Evolutionary conservation across 2,113 vertebrate genomes (phyloP), one percentile per base, ranked within the genome.

Genomic region (Serranochromis macrocephalus): DNA sequence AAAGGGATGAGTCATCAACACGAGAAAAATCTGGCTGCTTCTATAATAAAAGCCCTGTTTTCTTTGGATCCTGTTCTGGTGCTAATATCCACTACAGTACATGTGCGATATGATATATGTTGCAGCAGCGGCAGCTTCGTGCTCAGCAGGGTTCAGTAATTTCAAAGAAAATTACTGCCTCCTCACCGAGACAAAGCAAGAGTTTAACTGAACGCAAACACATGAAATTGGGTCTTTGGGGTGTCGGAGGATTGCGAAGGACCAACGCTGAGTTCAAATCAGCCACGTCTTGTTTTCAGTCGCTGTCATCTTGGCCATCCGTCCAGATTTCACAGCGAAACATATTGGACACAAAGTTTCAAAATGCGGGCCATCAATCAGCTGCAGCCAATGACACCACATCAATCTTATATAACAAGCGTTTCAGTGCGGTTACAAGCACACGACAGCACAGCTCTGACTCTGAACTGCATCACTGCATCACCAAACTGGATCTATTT

Each of bases 21-120:
- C 94, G 93, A 96, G 96, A 97, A 96, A 96, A 97, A 96, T 94
- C 95, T 97, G 98, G 97, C 97, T 97, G 97, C 96, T 97, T 96
- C 96, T 95, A 95, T 95, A 97, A 97, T 96, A 95, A 96, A 96
- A 96, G 93, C 90, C 88, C 95, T 97, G 92, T 97, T 98, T 97
- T 97, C 95, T 96, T 98, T 98, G 97, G 97, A 96, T 81, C 94
- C 92, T 80, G 90, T 92, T 94, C 91, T 89, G 94, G 95, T 94
- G 93, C 96, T 96, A 96, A 97, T 94, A 96, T 95, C 96, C 96
- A 96, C 95, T 96, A 94, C 96, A 97, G 73, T 51, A 31, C 42
- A 51, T 51, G 73, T 51, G 26, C 96, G 96, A 96, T 96, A 96
- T 97, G 96, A 97, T 96, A 97, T 96, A 96, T 94, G 96, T 90